Evolutionary conservation across 37 sponge, comb jelly and placozoan species (phyloP), one percentile per base, ranked within the genome.

Genomic region (Tethya wilhelma): DNA sequence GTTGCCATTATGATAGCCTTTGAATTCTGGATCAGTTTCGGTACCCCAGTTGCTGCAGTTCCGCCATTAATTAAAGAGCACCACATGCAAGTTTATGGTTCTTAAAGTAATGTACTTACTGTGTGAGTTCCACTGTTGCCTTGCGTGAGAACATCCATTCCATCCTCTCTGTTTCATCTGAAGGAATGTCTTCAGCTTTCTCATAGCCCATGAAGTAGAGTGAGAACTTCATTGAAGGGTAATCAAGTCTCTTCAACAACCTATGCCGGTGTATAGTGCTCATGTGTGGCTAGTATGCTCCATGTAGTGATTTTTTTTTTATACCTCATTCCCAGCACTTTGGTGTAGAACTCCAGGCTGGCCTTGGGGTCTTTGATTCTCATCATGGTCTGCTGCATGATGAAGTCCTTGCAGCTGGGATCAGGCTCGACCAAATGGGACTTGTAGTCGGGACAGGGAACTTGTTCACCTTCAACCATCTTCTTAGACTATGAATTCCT

Each of bases 321-420:
- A n/a, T n/a, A 92, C 93, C 93, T 89, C 93, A 93, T 93, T 14
- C 93, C 93, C n/a, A 93, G 40, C 0, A 93, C 69, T 39, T 56
- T 80, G 23, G 86, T 74, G 75, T 93, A 93, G 75, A 93, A 93
- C 37, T 93, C 86, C 53, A 93, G 82, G 71, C 87, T 84, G 28
- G 38, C 77, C 71, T 89, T 93, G 44, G 93, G 93, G 46, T 93
- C 90, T 56, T 84, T 84, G 59, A 93, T 80, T 2, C 93, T 33
- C 78, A 85, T 38, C 93, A 93, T 93, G 25, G 93, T 93, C 67
- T 93, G 93, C 49, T 93, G 89, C 90, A 93, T 89, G 34, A 93
- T 85, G 62, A 79, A 93, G 59, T 89, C 93, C 19, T 81, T 88
- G 67, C 89, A 87, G 37, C 74, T 69, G 7, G 38, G 23, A 62